Conservation (phyloP, 2,113 vertebrate genomes). For the Gavialis gangeticus region DNA sequence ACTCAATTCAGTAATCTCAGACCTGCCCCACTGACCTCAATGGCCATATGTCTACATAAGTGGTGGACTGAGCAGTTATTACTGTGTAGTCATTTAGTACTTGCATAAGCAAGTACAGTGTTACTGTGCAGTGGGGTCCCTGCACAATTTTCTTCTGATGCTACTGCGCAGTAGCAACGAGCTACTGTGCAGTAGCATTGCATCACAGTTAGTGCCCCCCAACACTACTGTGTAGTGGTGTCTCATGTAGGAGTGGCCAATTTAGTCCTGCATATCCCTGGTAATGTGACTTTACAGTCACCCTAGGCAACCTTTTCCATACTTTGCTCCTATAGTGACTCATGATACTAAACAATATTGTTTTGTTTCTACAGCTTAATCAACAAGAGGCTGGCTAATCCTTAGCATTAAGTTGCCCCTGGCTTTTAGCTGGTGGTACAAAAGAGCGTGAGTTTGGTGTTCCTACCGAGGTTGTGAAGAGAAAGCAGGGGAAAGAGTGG, state of each 20-base stretch:
- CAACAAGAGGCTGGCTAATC: neutral
- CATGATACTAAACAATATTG: neutral
- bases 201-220: too few relatives aligned
- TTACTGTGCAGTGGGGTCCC: too few relatives aligned
- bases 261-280: neutral
- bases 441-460: too few relatives aligned
- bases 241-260: too few relatives aligned
- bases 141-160: too few relatives aligned
- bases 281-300: neutral
- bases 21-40: neutral
- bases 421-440: too few relatives aligned
- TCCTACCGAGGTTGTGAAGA: neutral
- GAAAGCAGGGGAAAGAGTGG: neutral
- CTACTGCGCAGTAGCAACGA: too few relatives aligned
- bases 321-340: neutral
- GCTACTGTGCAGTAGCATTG: too few relatives aligned
- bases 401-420: neutral
- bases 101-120: too few relatives aligned
- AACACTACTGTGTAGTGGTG: too few relatives aligned
- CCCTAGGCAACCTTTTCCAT: neutral
- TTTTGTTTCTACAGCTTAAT: neutral
- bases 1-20: neutral
- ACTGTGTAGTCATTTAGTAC: too few relatives aligned
- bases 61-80: too few relatives aligned
- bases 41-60: neutral